Percentiles rank a stretch among this genome's conserved stretches.
Evolutionary conservation across 2,797 vertebrate species (phyloP).

Genomic region (Carcharodon carcharias): DNA sequence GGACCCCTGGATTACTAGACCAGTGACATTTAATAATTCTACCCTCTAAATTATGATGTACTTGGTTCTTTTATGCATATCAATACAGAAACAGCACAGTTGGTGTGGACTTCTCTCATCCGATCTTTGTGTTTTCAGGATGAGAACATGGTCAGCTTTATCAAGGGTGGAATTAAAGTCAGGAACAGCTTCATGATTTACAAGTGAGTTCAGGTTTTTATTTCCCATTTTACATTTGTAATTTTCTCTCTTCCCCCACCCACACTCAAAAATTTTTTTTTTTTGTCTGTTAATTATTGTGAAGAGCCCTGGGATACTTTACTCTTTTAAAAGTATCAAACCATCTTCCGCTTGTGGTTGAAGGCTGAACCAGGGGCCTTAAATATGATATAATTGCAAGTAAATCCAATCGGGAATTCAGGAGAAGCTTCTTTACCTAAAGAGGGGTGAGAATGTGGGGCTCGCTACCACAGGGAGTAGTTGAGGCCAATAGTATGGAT

Average conservation of each 20-base stretch:
- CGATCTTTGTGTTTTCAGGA: constrained; percentile 54
- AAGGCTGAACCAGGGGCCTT: background rate
- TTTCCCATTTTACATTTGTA: background rate
- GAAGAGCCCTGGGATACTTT: background rate
- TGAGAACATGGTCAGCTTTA: constrained; percentile 79
- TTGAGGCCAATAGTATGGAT: no score
- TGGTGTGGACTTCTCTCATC: background rate
- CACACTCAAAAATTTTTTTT: no score
- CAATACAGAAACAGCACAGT: background rate
- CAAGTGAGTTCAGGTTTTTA: constrained; percentile 60
- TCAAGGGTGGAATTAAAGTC: constrained; percentile 79
- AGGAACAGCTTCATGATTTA: constrained; percentile 78
- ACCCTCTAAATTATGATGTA: background rate
- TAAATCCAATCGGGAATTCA: background rate
- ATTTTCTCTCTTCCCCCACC: background rate
- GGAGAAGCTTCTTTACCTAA: background rate
- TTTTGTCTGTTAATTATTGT: background rate
- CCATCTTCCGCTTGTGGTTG: background rate
- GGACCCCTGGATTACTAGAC: no score
- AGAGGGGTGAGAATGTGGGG: background rate
- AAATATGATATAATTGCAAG: background rate
- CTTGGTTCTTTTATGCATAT: no score
- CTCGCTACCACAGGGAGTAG: no score
- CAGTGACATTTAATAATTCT: background rate
- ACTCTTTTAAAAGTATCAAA: no score